Percentiles rank a stretch among this genome's conserved stretches.
Evolutionary conservation across 2,888 invertebrate species (phyloP).

Genomic region (Seira sanloemensis): DNA sequence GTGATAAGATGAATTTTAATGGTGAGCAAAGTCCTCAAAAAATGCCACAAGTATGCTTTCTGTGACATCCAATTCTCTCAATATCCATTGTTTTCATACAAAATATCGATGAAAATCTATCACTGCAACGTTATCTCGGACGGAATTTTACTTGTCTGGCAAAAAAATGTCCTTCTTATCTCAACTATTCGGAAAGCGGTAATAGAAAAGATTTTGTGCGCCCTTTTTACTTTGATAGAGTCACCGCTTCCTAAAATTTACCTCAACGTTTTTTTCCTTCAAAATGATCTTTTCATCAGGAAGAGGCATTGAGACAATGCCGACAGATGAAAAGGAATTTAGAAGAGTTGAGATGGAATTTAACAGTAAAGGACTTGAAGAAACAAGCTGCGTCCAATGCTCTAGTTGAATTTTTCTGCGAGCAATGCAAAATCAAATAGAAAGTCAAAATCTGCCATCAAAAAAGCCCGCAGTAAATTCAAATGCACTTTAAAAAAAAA

Average conservation of each 20-base stretch:
- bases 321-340: neutral
- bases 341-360: conserved; percentile 9
- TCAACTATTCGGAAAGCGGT: neutral
- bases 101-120: conserved; percentile 3
- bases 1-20: neutral
- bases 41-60: neutral
- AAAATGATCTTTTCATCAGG: neutral
- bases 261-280: neutral
- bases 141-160: neutral
- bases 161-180: conserved; percentile 2
- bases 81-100: neutral
- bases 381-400: neutral
- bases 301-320: neutral
- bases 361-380: neutral
- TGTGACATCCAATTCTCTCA: neutral
- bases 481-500: too few species aligned
- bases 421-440: too few species aligned
- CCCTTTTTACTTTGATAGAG: neutral
- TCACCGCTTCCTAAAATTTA: neutral
- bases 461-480: too few species aligned
- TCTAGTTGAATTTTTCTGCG: neutral
- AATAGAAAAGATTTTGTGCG: neutral
- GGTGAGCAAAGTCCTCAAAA: neutral
- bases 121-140: neutral
- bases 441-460: too few species aligned